Evolutionary conservation across 2,888 invertebrate genomes (phyloP), one percentile per base, ranked within the genome.

Genomic region (Chrysina gloriosa): DNA sequence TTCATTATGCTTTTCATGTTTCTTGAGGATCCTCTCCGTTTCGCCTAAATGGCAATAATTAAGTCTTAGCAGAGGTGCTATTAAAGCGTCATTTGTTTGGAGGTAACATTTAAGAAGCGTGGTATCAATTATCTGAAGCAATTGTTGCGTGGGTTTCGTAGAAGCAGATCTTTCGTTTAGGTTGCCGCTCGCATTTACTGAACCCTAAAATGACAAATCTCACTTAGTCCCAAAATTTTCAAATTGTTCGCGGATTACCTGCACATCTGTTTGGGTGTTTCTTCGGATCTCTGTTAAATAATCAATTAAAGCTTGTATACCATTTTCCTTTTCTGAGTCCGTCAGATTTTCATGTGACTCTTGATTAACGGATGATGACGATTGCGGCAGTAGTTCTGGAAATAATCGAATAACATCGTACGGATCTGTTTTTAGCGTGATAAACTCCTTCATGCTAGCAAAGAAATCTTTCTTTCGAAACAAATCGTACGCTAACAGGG

Each of bases 51-150:
- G 95, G 78, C 98, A 98, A 80, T 95, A 92, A 83, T 98, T 95
- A 14, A 96, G 85, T 1, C 98, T 89, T 23, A 99, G 85, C 9
- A 99, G 84, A 0, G 97, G 94, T 0, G 96, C 96, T 1, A 98
- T 94, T 61, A 97, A 85, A 0, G 96, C 96, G 84, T 98, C 97
- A 81, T 98, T 98, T 0, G 96, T 97, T 93, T 95, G 93, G 68
- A 99, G 86, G 84, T 98, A 99, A 80, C 98, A 98, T 83, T 98
- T 98, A 6, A 99, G 86, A 58, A 99, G 85, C 0, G 98, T 98
- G 0, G 98, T 99, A 81, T 99, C 99, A 69, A 99, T 97, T 65
- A 98, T 93, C 50, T 74, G 74, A 16, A 97, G 83, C 25, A 94
- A 84, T 73, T 90, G 89, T 70, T 88, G 86, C 6, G 87, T 88